Conservation (phyloP, 2,113 vertebrate genomes). For the Hystrix cristata region DNA sequence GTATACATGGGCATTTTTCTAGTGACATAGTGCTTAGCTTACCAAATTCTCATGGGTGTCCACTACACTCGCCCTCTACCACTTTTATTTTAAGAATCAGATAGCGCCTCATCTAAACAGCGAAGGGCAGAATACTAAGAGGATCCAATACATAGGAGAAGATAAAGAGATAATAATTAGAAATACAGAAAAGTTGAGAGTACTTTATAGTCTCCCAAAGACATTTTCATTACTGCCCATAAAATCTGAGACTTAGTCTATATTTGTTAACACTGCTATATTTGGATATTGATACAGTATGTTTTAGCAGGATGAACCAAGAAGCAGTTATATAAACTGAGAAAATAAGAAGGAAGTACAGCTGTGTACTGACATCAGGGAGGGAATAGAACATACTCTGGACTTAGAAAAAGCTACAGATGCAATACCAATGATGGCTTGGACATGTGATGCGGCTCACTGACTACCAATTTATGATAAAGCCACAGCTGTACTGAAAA, state of each 20-base stretch:
- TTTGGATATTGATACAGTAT: conserved; percentile 58
- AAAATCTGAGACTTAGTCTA: conserved; percentile 31
- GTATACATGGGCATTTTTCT: neutral
- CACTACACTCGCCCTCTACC: neutral
- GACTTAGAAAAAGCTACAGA: conserved; percentile 52
- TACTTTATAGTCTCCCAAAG: neutral
- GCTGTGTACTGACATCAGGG: conserved; percentile 36
- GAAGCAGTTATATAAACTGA: conserved; percentile 56
- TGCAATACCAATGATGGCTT: neutral
- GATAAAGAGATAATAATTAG: neutral
- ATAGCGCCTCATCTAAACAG: neutral
- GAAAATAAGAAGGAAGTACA: conserved; percentile 58
- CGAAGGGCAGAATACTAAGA: neutral
- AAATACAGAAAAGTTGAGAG: conserved; percentile 18
- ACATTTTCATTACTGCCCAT: conserved; percentile 17
- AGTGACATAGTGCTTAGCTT: neutral
- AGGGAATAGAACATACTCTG: conserved; percentile 53
- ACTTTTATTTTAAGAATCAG: neutral
- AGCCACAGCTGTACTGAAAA: conserved; percentile 51
- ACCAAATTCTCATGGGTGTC: neutral
- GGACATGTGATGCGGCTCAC: neutral
- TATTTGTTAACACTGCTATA: conserved; percentile 58
- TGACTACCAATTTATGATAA: conserved; percentile 46
- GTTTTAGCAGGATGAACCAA: conserved; percentile 53
- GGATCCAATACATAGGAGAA: neutral